Evolutionary conservation across 1,140 invertebrate genomes (phyloP).

Genomic region (Carcinoscorpius rotundicauda): DNA sequence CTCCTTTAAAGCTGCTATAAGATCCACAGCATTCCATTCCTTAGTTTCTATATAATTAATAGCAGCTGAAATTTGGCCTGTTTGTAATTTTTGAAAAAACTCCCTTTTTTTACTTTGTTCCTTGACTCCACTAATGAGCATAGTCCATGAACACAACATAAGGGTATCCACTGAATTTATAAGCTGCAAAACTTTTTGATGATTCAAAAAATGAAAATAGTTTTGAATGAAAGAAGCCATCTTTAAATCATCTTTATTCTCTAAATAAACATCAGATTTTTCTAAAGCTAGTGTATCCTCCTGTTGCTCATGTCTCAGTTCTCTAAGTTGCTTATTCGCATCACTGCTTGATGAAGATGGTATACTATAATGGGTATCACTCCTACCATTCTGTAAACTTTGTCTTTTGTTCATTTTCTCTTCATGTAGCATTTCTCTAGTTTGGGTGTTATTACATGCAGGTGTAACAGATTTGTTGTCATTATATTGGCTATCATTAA

Average conservation of each 20-base stretch:
- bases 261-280: too few species aligned
- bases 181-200: constrained; percentile 12
- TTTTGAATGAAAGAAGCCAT: constrained; percentile 14
- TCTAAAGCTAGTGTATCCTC: too few species aligned
- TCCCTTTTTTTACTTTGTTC: constrained; percentile 14
- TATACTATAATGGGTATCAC: too few species aligned
- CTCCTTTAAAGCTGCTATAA: constrained; percentile 14
- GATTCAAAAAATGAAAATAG: constrained; percentile 19
- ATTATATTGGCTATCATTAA: too few species aligned
- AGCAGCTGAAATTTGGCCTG: constrained; percentile 15
- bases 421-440: too few species aligned
- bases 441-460: too few species aligned
- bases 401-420: too few species aligned
- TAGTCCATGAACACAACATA: constrained; percentile 13
- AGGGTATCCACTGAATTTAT: constrained; percentile 7
- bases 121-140: constrained; percentile 12
- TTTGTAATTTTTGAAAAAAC: constrained; percentile 11
- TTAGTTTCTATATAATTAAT: constrained; percentile 13
- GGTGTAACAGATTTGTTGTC: too few species aligned
- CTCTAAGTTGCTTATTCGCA: too few species aligned
- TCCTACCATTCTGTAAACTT: too few species aligned
- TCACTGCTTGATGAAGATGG: too few species aligned
- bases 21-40: constrained; percentile 6
- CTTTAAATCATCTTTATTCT: constrained; percentile 3
- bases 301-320: too few species aligned